Percentiles rank a stretch among this genome's conserved stretches.
Conservation (phyloP, 2,888 invertebrate species). For the Dicyrtomina minuta region DNA sequence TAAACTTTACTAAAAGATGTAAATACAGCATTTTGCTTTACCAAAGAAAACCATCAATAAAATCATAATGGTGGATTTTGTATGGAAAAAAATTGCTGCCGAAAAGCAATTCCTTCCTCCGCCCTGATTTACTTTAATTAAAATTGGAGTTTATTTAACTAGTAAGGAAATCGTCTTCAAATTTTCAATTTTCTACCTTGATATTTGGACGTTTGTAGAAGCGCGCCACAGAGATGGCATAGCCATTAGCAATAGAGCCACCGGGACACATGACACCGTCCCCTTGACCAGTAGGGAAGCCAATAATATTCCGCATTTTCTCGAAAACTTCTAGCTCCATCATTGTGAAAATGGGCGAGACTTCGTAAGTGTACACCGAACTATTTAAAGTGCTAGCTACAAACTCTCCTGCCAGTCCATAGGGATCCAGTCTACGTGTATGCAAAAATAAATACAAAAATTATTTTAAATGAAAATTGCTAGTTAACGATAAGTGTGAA, state of each 20-base stretch:
- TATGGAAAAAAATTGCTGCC: no score
- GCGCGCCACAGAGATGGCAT: constrained; percentile 84
- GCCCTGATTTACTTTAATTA: no score
- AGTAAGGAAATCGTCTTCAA: not conserved
- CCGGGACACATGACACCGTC: constrained; percentile 89
- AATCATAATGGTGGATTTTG: no score
- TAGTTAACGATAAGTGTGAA: no score
- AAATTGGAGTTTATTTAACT: no score
- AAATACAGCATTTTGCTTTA: no score
- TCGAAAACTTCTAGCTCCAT: constrained; percentile 80
- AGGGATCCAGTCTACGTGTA: constrained; percentile 68
- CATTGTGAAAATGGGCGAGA: constrained; percentile 81
- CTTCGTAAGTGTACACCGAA: constrained; percentile 86
- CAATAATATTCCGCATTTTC: constrained; percentile 77
- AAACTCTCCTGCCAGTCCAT: constrained; percentile 81
- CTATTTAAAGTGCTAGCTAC: constrained; percentile 81
- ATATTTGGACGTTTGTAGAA: constrained; percentile 70
- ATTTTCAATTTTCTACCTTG: constrained; percentile 64
- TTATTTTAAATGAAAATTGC: no score
- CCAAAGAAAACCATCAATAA: no score
- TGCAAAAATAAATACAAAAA: no score
- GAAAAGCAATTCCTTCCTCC: no score
- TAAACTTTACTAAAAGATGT: no score
- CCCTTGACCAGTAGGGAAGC: constrained; percentile 71
- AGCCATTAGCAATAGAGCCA: constrained; percentile 86